Conservation (phyloP, 2,113 vertebrate genomes). For the Tauraco erythrolophus region DNA sequence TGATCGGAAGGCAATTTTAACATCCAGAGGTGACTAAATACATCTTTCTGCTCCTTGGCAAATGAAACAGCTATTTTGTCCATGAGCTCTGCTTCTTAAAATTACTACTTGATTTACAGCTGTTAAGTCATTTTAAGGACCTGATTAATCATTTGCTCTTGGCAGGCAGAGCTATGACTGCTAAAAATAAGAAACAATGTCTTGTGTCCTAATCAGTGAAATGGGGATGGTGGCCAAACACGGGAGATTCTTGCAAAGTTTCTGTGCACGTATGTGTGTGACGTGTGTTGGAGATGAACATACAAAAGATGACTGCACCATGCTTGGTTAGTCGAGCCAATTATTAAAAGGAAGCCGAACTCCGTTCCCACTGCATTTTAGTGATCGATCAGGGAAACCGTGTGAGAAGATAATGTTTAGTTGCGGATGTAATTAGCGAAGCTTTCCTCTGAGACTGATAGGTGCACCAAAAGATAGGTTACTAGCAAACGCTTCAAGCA, state of each 20-base stretch:
- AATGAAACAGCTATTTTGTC: conserved; percentile 53
- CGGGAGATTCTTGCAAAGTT: background rate
- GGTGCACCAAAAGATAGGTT: background rate
- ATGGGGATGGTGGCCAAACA: background rate
- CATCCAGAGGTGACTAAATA: conserved; percentile 57
- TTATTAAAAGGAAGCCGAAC: background rate
- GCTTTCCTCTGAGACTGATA: background rate
- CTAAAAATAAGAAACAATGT: conserved; percentile 49
- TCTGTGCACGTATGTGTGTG: background rate
- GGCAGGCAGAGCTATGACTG: conserved; percentile 6
- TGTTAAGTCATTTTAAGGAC: conserved; percentile 66
- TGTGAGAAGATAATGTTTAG: background rate
- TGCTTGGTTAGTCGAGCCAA: background rate
- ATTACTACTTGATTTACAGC: conserved; percentile 67
- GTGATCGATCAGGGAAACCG: background rate
- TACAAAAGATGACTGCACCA: background rate
- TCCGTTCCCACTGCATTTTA: background rate
- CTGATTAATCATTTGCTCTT: conserved; percentile 46
- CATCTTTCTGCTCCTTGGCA: conserved; percentile 50
- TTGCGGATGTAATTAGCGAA: background rate
- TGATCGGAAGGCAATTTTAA: conserved; percentile 19
- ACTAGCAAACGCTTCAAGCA: background rate
- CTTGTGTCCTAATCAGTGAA: conserved; percentile 21
- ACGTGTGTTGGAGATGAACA: background rate
- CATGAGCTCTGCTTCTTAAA: conserved; percentile 53